A percentile compares a stretch with the other conserved stretches of the same genome.
Conservation (phyloP, 2,888 invertebrate genomes). For the Dasypolia templi region DNA sequence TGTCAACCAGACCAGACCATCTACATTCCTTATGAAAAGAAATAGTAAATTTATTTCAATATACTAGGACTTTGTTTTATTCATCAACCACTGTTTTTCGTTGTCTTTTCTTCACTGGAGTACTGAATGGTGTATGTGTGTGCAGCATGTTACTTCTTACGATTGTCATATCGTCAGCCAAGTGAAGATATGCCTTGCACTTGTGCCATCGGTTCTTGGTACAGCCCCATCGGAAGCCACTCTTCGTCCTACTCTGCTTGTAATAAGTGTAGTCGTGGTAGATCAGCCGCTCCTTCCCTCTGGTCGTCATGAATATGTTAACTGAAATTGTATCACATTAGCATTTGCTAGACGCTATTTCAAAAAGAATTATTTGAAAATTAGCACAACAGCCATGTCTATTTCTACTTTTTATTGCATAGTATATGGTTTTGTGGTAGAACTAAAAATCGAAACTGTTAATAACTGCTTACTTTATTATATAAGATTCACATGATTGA, state of each 20-base stretch:
- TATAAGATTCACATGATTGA: neutral
- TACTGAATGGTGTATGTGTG: constrained; percentile 79
- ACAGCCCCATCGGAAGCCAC: constrained; percentile 87
- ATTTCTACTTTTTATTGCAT: constrained; percentile 18
- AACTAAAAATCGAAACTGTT: constrained; percentile 25
- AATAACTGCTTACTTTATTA: neutral
- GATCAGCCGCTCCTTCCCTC: constrained; percentile 85
- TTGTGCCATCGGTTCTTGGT: constrained; percentile 88
- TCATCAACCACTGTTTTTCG: constrained; percentile 30
- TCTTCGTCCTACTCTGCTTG: constrained; percentile 84
- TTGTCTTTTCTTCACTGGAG: constrained; percentile 51
- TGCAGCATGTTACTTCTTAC: constrained; percentile 86
- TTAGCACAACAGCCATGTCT: constrained; percentile 15
- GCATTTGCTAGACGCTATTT: constrained; percentile 16
- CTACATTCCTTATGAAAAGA: neutral
- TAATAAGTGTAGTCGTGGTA: constrained; percentile 86
- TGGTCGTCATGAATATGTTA: constrained; percentile 88
- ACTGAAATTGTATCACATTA: constrained; percentile 79
- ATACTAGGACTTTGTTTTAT: constrained; percentile 1
- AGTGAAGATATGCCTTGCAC: constrained; percentile 85
- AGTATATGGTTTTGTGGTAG: neutral
- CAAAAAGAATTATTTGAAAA: constrained; percentile 4
- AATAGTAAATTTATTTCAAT: neutral
- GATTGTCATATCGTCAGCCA: constrained; percentile 86
- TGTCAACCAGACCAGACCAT: constrained; percentile 5